Evolutionary conservation across 2,888 invertebrate species (phyloP).

Genomic region (Temnothorax ravouxi): DNA sequence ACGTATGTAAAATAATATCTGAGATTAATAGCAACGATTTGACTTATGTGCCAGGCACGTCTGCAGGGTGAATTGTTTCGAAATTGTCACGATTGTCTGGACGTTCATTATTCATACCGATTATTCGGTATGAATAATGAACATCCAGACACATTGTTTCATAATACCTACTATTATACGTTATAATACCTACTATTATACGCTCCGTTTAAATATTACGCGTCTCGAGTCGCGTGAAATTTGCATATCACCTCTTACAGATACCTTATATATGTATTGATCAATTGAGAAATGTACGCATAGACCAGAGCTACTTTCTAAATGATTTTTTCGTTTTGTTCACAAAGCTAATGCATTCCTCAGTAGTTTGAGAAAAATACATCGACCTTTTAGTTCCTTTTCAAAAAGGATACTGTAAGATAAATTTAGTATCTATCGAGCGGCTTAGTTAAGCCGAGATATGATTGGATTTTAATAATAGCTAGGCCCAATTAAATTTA

Average conservation of each 20-base stretch:
- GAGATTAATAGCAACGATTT: conserved; percentile 3
- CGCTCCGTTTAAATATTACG: background rate
- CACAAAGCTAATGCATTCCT: background rate
- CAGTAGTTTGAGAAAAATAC: background rate
- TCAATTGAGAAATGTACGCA: background rate
- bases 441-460: background rate
- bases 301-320: background rate
- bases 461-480: background rate
- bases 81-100: background rate
- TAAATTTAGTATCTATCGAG: background rate
- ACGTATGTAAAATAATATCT: conserved; percentile 1
- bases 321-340: background rate
- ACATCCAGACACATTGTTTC: background rate
- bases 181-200: background rate
- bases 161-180: background rate
- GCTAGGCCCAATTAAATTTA: background rate
- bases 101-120: background rate
- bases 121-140: no score
- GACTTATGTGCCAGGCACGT: background rate
- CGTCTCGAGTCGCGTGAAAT: background rate
- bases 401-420: background rate
- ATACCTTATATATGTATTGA: background rate
- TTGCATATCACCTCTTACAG: background rate
- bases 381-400: background rate
- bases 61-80: background rate